Conservation (phyloP, 2,113 vertebrate species). For the Prietella phreatophila region DNA sequence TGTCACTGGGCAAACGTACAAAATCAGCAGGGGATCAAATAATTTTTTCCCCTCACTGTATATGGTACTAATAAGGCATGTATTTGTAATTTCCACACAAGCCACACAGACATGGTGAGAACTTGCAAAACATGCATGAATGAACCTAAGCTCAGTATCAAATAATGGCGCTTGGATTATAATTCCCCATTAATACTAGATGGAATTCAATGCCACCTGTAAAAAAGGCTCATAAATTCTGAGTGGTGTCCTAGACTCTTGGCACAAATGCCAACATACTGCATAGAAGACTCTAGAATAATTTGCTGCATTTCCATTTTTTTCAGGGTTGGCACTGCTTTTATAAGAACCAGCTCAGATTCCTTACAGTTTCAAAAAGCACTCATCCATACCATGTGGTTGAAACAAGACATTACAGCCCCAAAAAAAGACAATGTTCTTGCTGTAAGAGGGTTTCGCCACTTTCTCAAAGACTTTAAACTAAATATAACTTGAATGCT, state of each 20-base stretch:
- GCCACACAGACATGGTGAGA: background rate
- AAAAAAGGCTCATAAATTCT: background rate
- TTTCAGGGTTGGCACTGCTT: background rate
- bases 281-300: background rate
- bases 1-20: too few relatives aligned
- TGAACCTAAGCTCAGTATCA: background rate
- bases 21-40: too few relatives aligned
- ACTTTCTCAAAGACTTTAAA: background rate
- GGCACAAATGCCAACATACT: background rate
- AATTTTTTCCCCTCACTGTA: too few relatives aligned
- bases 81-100: background rate
- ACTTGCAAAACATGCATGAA: background rate
- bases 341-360: background rate
- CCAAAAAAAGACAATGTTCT: background rate
- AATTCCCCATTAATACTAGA: background rate
- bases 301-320: background rate
- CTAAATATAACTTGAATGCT: slow-evolving; percentile 1
- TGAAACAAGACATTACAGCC: background rate
- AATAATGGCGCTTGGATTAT: background rate
- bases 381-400: background rate
- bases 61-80: background rate
- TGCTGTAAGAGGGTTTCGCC: background rate
- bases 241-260: background rate
- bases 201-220: background rate
- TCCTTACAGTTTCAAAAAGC: background rate